Base-by-base conservation (phyloP, 2,888 invertebrate genomes). In the Chloroclystis v-ata region DNA sequence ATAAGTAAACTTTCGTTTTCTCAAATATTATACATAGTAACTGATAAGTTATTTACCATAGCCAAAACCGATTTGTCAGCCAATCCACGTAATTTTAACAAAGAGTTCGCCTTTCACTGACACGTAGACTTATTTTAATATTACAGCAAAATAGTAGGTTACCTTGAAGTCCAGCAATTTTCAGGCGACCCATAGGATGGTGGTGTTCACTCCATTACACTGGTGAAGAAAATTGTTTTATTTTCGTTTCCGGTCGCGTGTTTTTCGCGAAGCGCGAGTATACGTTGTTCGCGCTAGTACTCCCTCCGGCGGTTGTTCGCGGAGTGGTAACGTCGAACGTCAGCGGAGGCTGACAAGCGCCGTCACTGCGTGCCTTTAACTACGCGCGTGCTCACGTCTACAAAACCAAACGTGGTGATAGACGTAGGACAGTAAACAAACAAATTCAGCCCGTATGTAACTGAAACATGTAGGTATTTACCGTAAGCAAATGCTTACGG, bases 41-140 rank as follows among this genome's bases (percentile, higher is more conserved):
- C 42, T 35, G 28, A 35, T 47, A 44, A 47, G 30, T 46, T 49
- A 46, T 47, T 37, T 35, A 52, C 47, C 49, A 49, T 47, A 47
- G 43, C 49, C 51, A 49, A 51, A 63, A 58, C 57, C 35, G 65
- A 58, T 70, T 72, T 74, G 69, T 67, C 69, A 76, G 69, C 57
- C 67, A 62, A 71, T 67, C 61, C 69, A 70, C 71, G 76, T 78
- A 76, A 77, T 81, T 20, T 75, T 72, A 77, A 75, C 80, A 81
- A 80, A 81, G 83, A 80, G 76, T 80, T 78, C 68, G 74, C 85
- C 85, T 86, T 86, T 86, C 85, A 86, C 75, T 82, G 85, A 86
- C 85, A 85, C 85, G 85, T 84, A 78, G 69, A 72, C 79, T 75
- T 62, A 70, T 76, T 76, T 81, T 77, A 2, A 14, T 67, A 67